A percentile compares a stretch with the other conserved stretches of the same genome.
Evolutionary conservation across 2,888 invertebrate species (phyloP).

Genomic region (Leptothorax acervorum): DNA sequence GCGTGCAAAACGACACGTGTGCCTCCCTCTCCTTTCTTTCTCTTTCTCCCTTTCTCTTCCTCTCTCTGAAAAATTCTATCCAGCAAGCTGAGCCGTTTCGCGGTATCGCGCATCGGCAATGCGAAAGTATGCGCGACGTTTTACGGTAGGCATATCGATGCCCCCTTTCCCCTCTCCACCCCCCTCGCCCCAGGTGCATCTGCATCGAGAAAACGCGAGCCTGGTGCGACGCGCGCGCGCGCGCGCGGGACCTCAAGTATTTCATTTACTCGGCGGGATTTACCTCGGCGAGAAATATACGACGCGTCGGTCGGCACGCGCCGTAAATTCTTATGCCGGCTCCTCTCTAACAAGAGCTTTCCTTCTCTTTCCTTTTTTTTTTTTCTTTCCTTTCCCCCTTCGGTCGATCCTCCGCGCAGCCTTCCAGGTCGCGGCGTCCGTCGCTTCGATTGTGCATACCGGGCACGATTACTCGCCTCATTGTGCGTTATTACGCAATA

Average conservation of each 20-base stretch:
- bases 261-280: conserved; percentile 29
- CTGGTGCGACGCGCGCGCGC: neutral
- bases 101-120: conserved; percentile 19
- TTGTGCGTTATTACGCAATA: conserved; percentile 52
- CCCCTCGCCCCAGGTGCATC: neutral
- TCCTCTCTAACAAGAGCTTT: neutral
- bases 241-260: conserved; percentile 31
- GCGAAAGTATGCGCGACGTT: conserved; percentile 41
- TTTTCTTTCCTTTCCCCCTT: neutral
- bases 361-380: neutral
- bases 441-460: conserved; percentile 67
- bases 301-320: neutral
- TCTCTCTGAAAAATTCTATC: conserved; percentile 2
- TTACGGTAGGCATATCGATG: conserved; percentile 36
- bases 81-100: conserved; percentile 4
- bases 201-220: conserved; percentile 28
- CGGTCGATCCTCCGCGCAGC: neutral
- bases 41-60: neutral
- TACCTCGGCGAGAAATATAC: conserved; percentile 17
- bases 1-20: neutral
- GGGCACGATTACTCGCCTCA: conserved; percentile 58
- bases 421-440: conserved; percentile 48
- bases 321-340: conserved; percentile 2
- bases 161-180: neutral
- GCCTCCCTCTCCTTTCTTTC: neutral